These are phyloP conservation scores for Orthosia incerta DNA, from an alignment of 2,888 invertebrate species.

Conservation along the genomic window DNA sequence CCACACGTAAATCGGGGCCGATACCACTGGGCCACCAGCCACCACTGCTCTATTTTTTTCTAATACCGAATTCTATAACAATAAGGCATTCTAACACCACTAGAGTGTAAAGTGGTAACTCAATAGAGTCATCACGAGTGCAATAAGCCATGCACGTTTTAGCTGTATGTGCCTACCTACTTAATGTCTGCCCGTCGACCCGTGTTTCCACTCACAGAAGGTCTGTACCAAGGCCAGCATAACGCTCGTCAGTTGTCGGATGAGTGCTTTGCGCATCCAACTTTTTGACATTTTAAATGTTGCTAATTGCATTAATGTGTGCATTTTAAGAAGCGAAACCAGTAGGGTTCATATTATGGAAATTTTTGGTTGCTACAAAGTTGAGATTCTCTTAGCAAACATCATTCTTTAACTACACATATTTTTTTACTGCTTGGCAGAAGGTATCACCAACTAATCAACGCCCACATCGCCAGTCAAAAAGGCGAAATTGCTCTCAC, in stretches of 20 bases:
- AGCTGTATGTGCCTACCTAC: slow-evolving; percentile 1
- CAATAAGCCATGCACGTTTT: slow-evolving; percentile 11
- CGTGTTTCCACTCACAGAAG: slow-evolving; percentile 73
- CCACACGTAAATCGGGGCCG: too few relatives aligned
- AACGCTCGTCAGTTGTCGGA: slow-evolving; percentile 8
- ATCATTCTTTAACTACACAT: too few relatives aligned
- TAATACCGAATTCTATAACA: too few relatives aligned
- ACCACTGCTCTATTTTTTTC: too few relatives aligned
- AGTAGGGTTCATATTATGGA: background rate
- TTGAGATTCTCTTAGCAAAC: too few relatives aligned
- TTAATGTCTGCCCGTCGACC: slow-evolving; percentile 61
- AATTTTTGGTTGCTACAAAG: background rate
- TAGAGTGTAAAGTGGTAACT: background rate
- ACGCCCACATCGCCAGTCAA: background rate
- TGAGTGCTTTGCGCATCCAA: slow-evolving; percentile 3
- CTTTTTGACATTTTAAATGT: slow-evolving; percentile 37
- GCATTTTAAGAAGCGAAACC: background rate
- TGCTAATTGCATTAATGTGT: background rate
- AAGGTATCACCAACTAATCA: background rate
- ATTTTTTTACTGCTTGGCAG: background rate
- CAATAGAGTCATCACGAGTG: background rate
- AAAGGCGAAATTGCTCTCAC: slow-evolving; percentile 9
- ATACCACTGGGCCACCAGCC: too few relatives aligned
- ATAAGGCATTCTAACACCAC: background rate
- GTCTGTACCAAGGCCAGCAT: slow-evolving; percentile 73